Percentiles rank a stretch among this genome's conserved stretches.
Evolutionary conservation across 2,888 invertebrate genomes (phyloP).

Genomic region (Xylota sylvarum): DNA sequence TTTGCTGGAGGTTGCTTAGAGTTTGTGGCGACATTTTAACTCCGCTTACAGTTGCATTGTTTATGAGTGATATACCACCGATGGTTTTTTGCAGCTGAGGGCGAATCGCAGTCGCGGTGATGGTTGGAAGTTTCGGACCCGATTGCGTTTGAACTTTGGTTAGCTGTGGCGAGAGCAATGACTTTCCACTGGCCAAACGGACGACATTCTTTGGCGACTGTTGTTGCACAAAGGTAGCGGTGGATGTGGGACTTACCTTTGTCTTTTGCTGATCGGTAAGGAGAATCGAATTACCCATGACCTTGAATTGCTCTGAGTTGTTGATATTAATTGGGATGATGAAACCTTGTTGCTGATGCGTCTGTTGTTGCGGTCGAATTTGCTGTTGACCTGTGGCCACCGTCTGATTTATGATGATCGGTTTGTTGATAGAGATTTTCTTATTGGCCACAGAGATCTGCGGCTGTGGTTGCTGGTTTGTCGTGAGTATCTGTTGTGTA

Average conservation of each 20-base stretch:
- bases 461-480: constrained; percentile 57
- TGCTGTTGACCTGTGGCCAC: constrained; percentile 72
- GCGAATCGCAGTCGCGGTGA: constrained; percentile 71
- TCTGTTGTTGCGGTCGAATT: constrained; percentile 73
- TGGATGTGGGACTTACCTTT: constrained; percentile 44
- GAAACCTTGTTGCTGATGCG: constrained; percentile 79
- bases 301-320: constrained; percentile 77
- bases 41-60: constrained; percentile 71
- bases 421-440: constrained; percentile 80
- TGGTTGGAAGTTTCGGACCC: constrained; percentile 59
- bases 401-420: constrained; percentile 81
- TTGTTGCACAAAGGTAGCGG: constrained; percentile 43
- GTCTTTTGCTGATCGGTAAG: constrained; percentile 70
- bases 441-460: constrained; percentile 61
- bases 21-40: constrained; percentile 83
- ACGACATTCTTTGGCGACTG: constrained; percentile 80
- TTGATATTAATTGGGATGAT: constrained; percentile 80
- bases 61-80: constrained; percentile 78
- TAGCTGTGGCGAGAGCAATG: constrained; percentile 66
- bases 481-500: constrained; percentile 68
- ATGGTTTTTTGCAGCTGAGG: constrained; percentile 77
- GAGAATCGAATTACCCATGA: constrained; percentile 69
- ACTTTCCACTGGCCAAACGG: constrained; percentile 77
- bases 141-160: constrained; percentile 56
- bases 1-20: constrained; percentile 83